Percentiles rank a stretch among this genome's conserved stretches.
These are phyloP conservation scores for Gonocerus acuteangulatus DNA, from an alignment of 2,888 invertebrate genomes.

Conservation along the genomic window DNA sequence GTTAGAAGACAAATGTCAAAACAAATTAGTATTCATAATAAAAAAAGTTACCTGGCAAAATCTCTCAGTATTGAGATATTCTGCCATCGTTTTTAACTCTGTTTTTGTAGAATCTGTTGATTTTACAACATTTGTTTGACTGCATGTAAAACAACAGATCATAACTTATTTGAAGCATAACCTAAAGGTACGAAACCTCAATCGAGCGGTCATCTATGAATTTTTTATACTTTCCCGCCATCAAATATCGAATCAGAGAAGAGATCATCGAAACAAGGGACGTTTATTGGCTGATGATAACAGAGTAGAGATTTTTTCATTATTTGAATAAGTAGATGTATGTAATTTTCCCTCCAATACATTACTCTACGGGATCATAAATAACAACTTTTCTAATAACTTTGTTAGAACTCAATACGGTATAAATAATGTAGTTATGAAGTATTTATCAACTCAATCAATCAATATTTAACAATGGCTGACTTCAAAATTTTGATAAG, in stretches of 20 bases:
- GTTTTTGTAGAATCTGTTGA: slow-evolving; percentile 12
- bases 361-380: too few species aligned
- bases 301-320: neutral
- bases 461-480: too few species aligned
- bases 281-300: neutral
- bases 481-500: too few species aligned
- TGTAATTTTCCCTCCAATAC: too few species aligned
- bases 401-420: too few species aligned
- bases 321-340: too few species aligned
- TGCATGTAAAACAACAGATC: slow-evolving; percentile 26
- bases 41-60: slow-evolving; percentile 31
- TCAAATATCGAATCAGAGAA: neutral
- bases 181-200: neutral
- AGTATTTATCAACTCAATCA: too few species aligned
- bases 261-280: neutral
- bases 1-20: too few species aligned
- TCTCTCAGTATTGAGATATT: slow-evolving; percentile 30
- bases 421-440: too few species aligned
- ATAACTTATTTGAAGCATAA: slow-evolving; percentile 14
- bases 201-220: neutral
- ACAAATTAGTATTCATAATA: too few species aligned
- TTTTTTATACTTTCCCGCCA: slow-evolving; percentile 6
- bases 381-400: too few species aligned
- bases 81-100: slow-evolving; percentile 26
- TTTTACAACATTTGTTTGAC: slow-evolving; percentile 3